Evolutionary conservation across 2,888 invertebrate species (phyloP).

Genomic region (Rhyacophila evoluta): DNA sequence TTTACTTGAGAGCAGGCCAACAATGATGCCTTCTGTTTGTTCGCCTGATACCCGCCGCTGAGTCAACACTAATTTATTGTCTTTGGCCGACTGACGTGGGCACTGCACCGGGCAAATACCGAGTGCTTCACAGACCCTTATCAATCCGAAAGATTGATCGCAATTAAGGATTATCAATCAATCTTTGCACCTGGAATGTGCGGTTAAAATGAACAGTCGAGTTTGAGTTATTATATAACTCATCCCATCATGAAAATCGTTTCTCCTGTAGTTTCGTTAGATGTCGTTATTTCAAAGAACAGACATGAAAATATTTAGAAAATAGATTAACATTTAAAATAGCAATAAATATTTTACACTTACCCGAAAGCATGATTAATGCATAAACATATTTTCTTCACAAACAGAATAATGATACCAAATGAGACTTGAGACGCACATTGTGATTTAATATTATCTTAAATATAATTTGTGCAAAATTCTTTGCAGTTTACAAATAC

Average conservation of each 20-base stretch:
- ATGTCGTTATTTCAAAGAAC: too few relatives aligned
- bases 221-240: neutral
- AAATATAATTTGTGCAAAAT: too few relatives aligned
- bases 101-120: neutral
- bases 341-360: too few relatives aligned
- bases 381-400: too few relatives aligned
- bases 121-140: neutral
- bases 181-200: constrained; percentile 10
- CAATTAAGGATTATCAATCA: neutral
- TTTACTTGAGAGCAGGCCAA: neutral
- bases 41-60: neutral
- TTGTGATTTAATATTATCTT: too few relatives aligned
- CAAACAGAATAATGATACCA: too few relatives aligned
- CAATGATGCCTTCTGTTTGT: neutral
- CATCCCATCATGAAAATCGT: neutral
- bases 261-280: too few relatives aligned
- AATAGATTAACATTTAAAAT: too few relatives aligned
- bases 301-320: too few relatives aligned
- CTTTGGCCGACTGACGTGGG: neutral
- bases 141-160: neutral
- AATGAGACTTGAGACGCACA: too few relatives aligned
- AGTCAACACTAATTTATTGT: constrained; percentile 22
- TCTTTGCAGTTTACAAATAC: too few relatives aligned
- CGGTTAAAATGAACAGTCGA: neutral
- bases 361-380: too few relatives aligned